These are phyloP conservation scores for Macrotrachela quadricornifera DNA, from an alignment of 1,140 invertebrate species.

Conservation along the genomic window DNA sequence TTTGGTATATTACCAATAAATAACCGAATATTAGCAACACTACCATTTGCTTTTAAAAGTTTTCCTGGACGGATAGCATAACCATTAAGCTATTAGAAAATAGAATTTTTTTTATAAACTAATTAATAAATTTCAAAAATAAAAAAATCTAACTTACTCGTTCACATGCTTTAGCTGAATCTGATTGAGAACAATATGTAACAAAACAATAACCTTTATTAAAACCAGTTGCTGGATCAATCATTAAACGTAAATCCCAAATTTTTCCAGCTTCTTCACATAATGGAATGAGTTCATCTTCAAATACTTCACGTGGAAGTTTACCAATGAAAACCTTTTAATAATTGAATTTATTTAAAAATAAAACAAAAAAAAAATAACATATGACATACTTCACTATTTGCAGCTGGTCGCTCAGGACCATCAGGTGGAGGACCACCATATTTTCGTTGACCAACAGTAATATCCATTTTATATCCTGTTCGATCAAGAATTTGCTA, in stretches of 20 bases:
- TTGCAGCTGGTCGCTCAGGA: constrained; percentile 43
- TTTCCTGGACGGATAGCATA: constrained; percentile 97
- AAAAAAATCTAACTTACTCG: constrained; percentile 49
- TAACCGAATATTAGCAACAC: constrained; percentile 97
- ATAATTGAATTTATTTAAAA: not conserved
- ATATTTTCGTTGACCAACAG: constrained; percentile 93
- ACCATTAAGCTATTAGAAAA: constrained; percentile 62
- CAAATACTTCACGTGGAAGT: constrained; percentile 95
- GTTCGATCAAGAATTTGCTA: constrained; percentile 65
- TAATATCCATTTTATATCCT: constrained; percentile 87
- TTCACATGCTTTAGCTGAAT: constrained; percentile 70
- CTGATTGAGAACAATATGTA: constrained; percentile 74
- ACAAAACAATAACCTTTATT: constrained; percentile 97
- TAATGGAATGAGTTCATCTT: constrained; percentile 87
- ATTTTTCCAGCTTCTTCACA: constrained; percentile 92
- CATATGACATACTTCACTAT: not conserved
- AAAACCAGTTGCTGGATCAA: constrained; percentile 80
- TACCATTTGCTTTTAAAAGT: constrained; percentile 96
- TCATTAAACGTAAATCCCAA: constrained; percentile 90
- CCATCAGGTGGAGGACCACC: constrained; percentile 83
- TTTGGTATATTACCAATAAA: constrained; percentile 99
- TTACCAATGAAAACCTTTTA: constrained; percentile 83
- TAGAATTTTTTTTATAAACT: too few relatives aligned
- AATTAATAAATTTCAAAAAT: constrained; percentile 36
- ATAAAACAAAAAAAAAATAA: not conserved